Evolutionary conservation across 2,797 vertebrate species (phyloP), one percentile per base, ranked within the genome.

Genomic region (Pyrocephalus nanus): DNA sequence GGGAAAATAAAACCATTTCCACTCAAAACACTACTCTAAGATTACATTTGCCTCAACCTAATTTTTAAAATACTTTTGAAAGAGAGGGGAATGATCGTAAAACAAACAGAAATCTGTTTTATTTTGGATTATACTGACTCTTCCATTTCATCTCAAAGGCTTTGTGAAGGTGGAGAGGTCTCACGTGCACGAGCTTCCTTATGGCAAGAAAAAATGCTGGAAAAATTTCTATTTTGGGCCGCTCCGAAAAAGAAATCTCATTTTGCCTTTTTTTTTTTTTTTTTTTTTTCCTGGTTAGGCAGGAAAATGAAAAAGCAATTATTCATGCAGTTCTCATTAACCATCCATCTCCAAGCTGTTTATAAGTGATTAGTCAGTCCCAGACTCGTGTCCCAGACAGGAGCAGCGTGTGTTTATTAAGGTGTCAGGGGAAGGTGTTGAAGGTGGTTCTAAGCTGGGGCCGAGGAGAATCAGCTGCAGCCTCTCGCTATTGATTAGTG

Each of bases 311-410:
- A 95, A 93, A 93, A 75, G 91, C 93, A 92, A 95, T 95, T 95
- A 95, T 93, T 95, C 93, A 93, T 84, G 92, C 82, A 34, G 87
- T 11, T 86, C 94, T 95, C 91, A 97, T 95, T 94, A 95, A 88
- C 69, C 92, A 88, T 86, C 85, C 92, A 69, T 93, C 95, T 92
- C 32, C 91, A 61, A 80, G 92, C 71, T 88, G 92, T 92, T 92
- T 55, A 77, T 51, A 90, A 88, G 89, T 72, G 95, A 94, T 95
- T 86, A 94, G 93, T 92, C 95, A 95, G 84, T 65, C 86, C 57
- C 4, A 51, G 86, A 15, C 15, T 4, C 73, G 5, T 3, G 84
- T 83, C 87, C 69, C 34, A 61, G 96, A 57, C 91, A 80, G 94
- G 60, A 91, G 81, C 93, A 69, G 91, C 25, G 10, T 40, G 88